Evolutionary conservation across 2,113 vertebrate genomes (phyloP), one percentile per base, ranked within the genome.

Genomic region (Chionodraco myersi): DNA sequence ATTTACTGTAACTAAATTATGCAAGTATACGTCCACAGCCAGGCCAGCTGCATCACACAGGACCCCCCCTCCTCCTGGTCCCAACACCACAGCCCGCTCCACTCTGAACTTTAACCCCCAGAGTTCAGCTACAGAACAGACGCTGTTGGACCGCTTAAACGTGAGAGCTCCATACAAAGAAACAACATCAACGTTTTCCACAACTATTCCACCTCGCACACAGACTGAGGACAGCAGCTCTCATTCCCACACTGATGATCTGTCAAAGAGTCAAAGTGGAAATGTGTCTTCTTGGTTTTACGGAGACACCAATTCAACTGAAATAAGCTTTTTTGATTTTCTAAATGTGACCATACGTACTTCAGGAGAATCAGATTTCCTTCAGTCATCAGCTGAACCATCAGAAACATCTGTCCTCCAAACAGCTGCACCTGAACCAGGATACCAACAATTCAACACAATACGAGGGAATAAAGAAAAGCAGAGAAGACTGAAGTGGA

Each of bases 401-500:
- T 47, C 47, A 13, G 16, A 44, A 58, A 8, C 44, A 13, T 57
- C 18, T 34, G 59, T 69, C 16, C 12, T 57, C 44, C 61, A 23
- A 49, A 30, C 6, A 0, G 57, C 3, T 53, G 21, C 10, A 53
- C 45, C 59, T 34, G 15, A 65, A n/a, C 52, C 41, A 36, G n/a
- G 78, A 14, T 13, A 73, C 30, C 34, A 7, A 59, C 45, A 72
- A 34, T 34, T 80, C 18, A 77, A 61, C 64, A 72, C 54, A 48
- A 56, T 67, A 34, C 30, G 1, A 16, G 14, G 36, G 9, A 52
- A 41, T 53, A 18, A 49, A 68, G n/a, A 44, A 47, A 52, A 51
- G 10, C 26, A 56, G 13, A 48, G 6, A 12, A 57, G 47, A 47
- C n/a, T 49, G 10, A 58, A 59, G 52, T 83, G 34, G 67, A 70